Percentiles rank a stretch among this genome's conserved stretches.
Evolutionary conservation across 2,797 vertebrate genomes (phyloP).

Genomic region (Arnoldichthys spilopterus): DNA sequence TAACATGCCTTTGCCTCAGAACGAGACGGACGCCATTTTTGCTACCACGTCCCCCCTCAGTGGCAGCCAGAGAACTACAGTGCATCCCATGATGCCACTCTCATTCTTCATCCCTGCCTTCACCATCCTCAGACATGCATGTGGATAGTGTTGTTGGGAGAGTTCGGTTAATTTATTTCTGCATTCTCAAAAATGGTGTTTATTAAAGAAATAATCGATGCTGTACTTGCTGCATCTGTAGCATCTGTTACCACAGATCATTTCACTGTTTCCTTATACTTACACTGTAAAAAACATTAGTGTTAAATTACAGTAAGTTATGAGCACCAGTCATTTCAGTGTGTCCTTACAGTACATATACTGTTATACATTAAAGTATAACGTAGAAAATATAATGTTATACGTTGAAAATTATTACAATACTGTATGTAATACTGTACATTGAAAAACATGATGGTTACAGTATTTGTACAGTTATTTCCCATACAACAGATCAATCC

Average conservation of each 20-base stretch:
- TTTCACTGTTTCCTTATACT: too few species aligned
- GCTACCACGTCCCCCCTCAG: conserved; percentile 81
- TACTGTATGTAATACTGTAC: too few species aligned
- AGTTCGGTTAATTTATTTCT: background rate
- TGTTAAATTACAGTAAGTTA: too few species aligned
- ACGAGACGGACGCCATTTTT: conserved; percentile 82
- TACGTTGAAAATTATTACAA: too few species aligned
- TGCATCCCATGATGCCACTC: conserved; percentile 39
- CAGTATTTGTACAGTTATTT: too few species aligned
- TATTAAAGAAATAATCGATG: background rate
- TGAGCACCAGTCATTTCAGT: too few species aligned
- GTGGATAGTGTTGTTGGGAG: background rate
- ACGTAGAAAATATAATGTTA: too few species aligned
- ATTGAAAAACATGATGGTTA: too few species aligned
- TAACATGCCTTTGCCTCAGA: conserved; percentile 83
- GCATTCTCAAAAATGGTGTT: background rate
- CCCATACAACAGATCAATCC: too few species aligned
- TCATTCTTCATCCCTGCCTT: conserved; percentile 37
- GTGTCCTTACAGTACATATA: too few species aligned
- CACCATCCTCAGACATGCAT: conserved; percentile 46
- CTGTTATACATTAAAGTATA: too few species aligned
- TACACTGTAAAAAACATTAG: too few species aligned
- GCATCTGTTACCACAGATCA: background rate
- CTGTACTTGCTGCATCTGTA: background rate
- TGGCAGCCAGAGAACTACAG: conserved; percentile 49